A percentile compares a stretch with the other conserved stretches of the same genome.
These are phyloP conservation scores for Anolis sagrei DNA, from an alignment of 2,113 vertebrate genomes.

Conservation along the genomic window DNA sequence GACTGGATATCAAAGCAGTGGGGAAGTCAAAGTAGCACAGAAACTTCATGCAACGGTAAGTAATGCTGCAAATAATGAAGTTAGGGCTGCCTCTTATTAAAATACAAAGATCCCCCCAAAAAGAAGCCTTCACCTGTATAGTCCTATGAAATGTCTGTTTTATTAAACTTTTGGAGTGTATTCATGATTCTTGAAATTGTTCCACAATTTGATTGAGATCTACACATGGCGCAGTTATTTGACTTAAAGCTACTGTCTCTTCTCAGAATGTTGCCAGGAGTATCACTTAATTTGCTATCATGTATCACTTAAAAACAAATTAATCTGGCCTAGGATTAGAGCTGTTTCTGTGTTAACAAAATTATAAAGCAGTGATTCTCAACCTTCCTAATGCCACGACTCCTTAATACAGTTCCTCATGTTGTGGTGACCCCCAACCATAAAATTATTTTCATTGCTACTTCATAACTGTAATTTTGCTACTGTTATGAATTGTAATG, in stretches of 20 bases:
- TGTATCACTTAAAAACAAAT: background rate
- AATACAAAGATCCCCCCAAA: background rate
- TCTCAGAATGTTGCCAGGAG: background rate
- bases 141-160: background rate
- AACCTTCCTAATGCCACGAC: too few relatives aligned
- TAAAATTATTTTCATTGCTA: too few relatives aligned
- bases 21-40: conserved; percentile 85
- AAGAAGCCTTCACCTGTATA: too few relatives aligned
- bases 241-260: background rate
- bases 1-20: conserved; percentile 95
- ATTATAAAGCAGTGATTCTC: too few relatives aligned
- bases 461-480: too few relatives aligned
- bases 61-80: background rate
- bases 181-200: too few relatives aligned
- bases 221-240: background rate
- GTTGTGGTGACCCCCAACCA: too few relatives aligned
- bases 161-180: too few relatives aligned
- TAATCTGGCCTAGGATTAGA: background rate
- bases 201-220: background rate
- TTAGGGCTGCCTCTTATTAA: background rate
- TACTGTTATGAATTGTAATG: too few relatives aligned
- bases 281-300: background rate
- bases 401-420: too few relatives aligned
- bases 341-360: background rate
- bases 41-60: conserved; percentile 87